Conservation (phyloP, 1,140 invertebrate genomes). For the Teleogryllus occipitalis region DNA sequence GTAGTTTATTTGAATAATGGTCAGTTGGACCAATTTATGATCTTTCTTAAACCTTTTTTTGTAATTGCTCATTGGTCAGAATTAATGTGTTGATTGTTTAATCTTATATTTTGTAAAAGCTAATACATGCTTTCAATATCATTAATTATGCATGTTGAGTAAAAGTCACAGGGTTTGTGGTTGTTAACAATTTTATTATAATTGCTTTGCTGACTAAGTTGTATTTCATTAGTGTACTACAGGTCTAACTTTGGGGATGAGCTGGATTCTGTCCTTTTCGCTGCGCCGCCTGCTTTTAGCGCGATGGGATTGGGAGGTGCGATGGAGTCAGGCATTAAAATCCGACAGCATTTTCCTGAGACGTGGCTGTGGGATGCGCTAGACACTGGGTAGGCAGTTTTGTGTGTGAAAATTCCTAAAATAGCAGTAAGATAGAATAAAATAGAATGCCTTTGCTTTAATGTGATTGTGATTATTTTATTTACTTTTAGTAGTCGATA, state of each 20-base stretch:
- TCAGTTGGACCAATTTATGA: no score
- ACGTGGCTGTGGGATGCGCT: constrained; percentile 54
- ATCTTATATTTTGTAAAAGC: background rate
- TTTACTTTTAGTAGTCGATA: background rate
- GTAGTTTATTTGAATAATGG: no score
- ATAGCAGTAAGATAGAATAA: background rate
- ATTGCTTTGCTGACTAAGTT: background rate
- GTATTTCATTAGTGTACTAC: constrained; percentile 41
- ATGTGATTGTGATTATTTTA: background rate
- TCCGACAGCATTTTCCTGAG: constrained; percentile 54
- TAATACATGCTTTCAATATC: background rate
- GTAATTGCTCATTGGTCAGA: background rate
- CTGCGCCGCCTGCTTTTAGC: background rate
- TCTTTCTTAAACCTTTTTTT: no score
- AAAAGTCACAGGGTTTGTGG: background rate
- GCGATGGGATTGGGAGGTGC: background rate
- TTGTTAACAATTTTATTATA: background rate
- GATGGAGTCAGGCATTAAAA: constrained; percentile 24
- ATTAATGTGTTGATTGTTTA: background rate
- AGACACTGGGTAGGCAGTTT: constrained; percentile 43
- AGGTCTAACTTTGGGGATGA: constrained; percentile 36
- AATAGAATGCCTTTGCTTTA: background rate
- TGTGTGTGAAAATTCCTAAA: background rate
- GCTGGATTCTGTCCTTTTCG: constrained; percentile 5
- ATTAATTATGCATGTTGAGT: background rate